Percentiles rank a stretch among this genome's conserved stretches.
phyloP scores from a whole-genome alignment of 2,888 invertebrate species.

The Polyploca ridens region DNA sequence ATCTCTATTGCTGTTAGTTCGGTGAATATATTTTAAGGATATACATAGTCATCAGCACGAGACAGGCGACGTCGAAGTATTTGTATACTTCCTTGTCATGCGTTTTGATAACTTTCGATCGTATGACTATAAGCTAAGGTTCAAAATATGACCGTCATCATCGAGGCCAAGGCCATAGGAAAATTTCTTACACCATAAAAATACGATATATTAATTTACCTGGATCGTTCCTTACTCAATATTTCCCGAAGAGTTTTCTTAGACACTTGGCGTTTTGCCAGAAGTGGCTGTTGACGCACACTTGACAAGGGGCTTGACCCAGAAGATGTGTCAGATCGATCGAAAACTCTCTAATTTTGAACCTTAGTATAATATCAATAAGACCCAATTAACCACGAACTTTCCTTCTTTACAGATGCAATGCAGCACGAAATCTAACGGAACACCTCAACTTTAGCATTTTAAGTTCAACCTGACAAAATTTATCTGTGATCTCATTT shows the following conservation, averaged over 20 bases:
- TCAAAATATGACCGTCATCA: background rate
- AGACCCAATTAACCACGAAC: slow-evolving; percentile 21
- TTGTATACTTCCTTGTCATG: slow-evolving; percentile 1
- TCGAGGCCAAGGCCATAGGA: background rate
- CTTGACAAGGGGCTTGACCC: slow-evolving; percentile 76
- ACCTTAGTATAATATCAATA: slow-evolving; percentile 24
- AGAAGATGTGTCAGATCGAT: slow-evolving; percentile 60
- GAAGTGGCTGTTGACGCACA: slow-evolving; percentile 67
- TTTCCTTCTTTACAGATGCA: slow-evolving; percentile 71
- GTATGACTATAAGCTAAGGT: background rate
- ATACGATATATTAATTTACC: slow-evolving; percentile 34
- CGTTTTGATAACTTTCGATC: background rate
- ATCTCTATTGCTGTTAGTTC: slow-evolving; percentile 14
- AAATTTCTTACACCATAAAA: slow-evolving; percentile 1
- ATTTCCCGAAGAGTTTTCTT: slow-evolving; percentile 57
- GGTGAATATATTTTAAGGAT: slow-evolving; percentile 9
- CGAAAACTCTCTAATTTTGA: slow-evolving; percentile 31
- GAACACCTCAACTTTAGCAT: slow-evolving; percentile 69
- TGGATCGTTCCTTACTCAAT: slow-evolving; percentile 59
- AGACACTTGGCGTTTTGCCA: slow-evolving; percentile 67
- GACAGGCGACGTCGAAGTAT: slow-evolving; percentile 4
- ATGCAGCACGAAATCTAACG: slow-evolving; percentile 61
- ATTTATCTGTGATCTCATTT: slow-evolving; percentile 81
- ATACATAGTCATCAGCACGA: slow-evolving; percentile 6
- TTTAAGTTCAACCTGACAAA: slow-evolving; percentile 78